Percentiles rank a stretch among this genome's conserved stretches.
These are phyloP conservation scores for Clarias platycephalus DNA, from an alignment of 2,797 vertebrate species.

Conservation along the genomic window DNA sequence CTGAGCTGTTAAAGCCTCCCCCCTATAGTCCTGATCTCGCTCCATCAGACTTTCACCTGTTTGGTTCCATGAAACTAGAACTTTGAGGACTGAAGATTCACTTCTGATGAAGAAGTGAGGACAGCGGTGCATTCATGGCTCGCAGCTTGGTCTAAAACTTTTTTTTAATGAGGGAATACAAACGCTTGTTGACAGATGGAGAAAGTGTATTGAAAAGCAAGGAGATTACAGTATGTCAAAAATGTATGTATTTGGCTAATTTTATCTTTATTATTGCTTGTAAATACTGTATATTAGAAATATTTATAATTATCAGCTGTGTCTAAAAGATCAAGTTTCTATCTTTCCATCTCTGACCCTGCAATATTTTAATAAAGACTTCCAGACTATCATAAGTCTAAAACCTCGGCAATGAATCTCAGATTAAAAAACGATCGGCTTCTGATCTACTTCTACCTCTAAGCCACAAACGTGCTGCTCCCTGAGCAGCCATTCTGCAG, in stretches of 20 bases:
- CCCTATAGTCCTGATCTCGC: no score
- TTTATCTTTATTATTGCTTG: background rate
- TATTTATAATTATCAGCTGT: background rate
- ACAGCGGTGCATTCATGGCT: no score
- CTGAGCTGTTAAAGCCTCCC: no score
- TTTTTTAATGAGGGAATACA: no score
- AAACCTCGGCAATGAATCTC: background rate
- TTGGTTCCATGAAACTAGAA: no score
- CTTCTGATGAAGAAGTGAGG: no score
- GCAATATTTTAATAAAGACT: background rate
- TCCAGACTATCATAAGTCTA: background rate
- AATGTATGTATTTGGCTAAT: background rate
- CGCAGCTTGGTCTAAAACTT: no score
- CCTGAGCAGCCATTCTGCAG: conserved; percentile 27
- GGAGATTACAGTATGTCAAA: no score
- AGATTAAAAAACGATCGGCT: background rate
- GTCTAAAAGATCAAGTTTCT: background rate
- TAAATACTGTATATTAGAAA: background rate
- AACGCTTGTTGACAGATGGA: no score
- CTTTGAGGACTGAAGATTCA: no score
- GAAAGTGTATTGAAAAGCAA: no score
- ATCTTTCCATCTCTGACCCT: background rate
- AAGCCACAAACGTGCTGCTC: background rate
- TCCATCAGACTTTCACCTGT: no score
- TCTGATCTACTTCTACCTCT: background rate